A percentile compares a stretch with the other conserved stretches of the same genome.
Conservation (phyloP, 2,797 vertebrate genomes). For the Neosilurus mollespiculum region DNA sequence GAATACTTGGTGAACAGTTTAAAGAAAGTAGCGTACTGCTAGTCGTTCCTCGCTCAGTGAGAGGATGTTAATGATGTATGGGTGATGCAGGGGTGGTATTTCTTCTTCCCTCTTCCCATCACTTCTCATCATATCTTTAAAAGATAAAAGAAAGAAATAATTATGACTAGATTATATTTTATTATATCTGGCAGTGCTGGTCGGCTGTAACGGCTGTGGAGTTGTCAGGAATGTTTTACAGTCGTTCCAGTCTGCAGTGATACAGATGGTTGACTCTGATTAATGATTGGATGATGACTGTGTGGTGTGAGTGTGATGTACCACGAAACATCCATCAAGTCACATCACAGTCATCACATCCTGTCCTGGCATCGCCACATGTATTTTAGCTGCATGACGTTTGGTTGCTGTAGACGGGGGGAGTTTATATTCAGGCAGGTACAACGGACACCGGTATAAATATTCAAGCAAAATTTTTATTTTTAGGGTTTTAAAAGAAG, state of each 20-base stretch:
- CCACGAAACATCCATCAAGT: constrained; percentile 8
- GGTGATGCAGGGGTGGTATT: too few relatives aligned
- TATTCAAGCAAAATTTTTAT: neutral
- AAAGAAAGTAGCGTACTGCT: too few relatives aligned
- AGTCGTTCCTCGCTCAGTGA: too few relatives aligned
- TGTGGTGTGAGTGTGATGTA: constrained; percentile 9
- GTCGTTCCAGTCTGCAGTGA: neutral
- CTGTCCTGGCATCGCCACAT: neutral
- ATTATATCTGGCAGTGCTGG: constrained; percentile 5
- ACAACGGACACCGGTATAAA: too few relatives aligned
- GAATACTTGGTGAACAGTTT: too few relatives aligned
- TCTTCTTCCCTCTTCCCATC: neutral
- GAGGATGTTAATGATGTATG: neutral
- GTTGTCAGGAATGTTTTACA: neutral
- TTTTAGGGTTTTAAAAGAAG: neutral
- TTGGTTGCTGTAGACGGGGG: neutral
- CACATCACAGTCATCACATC: constrained; percentile 1
- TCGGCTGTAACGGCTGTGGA: neutral
- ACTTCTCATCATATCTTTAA: neutral
- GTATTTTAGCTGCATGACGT: neutral
- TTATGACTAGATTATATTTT: neutral
- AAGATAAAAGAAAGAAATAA: neutral
- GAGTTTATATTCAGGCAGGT: neutral
- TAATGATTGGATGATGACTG: constrained; percentile 15
- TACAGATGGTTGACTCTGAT: constrained; percentile 11